Evolutionary conservation across 1,140 invertebrate genomes (phyloP).

Genomic region (Leptinotarsa undecemlineata): DNA sequence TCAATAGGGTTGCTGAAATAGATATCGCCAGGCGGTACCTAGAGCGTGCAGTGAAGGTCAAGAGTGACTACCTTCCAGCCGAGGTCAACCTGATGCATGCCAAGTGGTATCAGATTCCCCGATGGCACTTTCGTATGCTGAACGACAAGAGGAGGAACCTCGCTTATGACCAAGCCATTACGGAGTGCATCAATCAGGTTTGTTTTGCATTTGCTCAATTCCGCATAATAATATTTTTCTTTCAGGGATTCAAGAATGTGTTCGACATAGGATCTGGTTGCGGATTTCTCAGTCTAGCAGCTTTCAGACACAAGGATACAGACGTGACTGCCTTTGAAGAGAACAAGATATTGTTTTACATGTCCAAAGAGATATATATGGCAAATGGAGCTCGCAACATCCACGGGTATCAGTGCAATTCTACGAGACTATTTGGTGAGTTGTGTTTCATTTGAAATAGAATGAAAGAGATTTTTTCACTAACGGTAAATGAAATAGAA

Average conservation of each 20-base stretch:
- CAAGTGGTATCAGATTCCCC: conserved; percentile 59
- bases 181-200: conserved; percentile 58
- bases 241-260: conserved; percentile 60
- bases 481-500: not conserved
- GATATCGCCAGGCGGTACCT: conserved; percentile 41
- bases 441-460: no score
- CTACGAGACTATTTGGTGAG: no score
- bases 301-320: conserved; percentile 60
- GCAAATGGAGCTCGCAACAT: conserved; percentile 53
- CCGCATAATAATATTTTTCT: not conserved
- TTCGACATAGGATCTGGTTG: conserved; percentile 78
- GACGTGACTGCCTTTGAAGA: conserved; percentile 69
- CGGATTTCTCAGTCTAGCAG: conserved; percentile 70
- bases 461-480: no score
- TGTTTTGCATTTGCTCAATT: not conserved
- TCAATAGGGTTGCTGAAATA: conserved; percentile 31
- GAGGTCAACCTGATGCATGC: conserved; percentile 46
- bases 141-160: conserved; percentile 73
- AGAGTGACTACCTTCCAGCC: conserved; percentile 38
- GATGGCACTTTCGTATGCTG: conserved; percentile 83
- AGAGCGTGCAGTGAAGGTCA: conserved; percentile 37
- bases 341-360: conserved; percentile 64
- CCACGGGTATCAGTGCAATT: conserved; percentile 50
- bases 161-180: conserved; percentile 67
- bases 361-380: conserved; percentile 62